Evolutionary conservation across 2,888 invertebrate genomes (phyloP), one percentile per base, ranked within the genome.

Genomic region (Thumatha senex): DNA sequence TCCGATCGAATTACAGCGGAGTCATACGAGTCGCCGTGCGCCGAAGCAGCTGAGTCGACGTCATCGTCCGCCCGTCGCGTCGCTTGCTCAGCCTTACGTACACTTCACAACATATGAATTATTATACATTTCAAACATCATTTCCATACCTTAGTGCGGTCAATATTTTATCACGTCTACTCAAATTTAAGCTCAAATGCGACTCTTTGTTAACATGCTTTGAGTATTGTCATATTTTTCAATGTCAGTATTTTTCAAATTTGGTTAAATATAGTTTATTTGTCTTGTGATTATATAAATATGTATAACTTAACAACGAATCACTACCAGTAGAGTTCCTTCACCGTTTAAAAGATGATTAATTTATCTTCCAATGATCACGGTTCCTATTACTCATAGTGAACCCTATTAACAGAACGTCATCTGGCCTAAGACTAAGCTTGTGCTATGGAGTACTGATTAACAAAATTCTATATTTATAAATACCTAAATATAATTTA

Each of bases 1-100:
- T 61, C 56, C 58, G 73, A 50, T 89, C 86, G 69, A 60, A 76
- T 89, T 86, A 82, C 88, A 80, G 54, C 67, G 65, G 70, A 76
- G 84, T 80, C 77, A 85, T 82, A 76, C 71, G 82, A 85, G 72
- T 58, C 74, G 72, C 78, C 79, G 82, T 78, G 80, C 76, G 80
- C 78, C 70, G 54, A 54, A 67, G 70, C 80, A 76, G 74, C 77
- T 80, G 80, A 69, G 58, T 53, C 60, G 60, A 77, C 82, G 79
- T 79, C 79, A 77, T 74, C 70, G 64, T 51, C 54, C 63, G 48
- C 67, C 62, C 56, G 62, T 67, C 55, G 56, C 56, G 62, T 67
- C 55, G 56, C 64, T 24, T 24, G 18, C 18, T 2, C 54, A 53
- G 52, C 59, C 61, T 56, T 62, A 53, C 54, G 51, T 59, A 50